Percentiles rank a stretch among this genome's conserved stretches.
phyloP scores from a whole-genome alignment of 2,797 vertebrate genomes.

The Thripadectes ignobilis region DNA sequence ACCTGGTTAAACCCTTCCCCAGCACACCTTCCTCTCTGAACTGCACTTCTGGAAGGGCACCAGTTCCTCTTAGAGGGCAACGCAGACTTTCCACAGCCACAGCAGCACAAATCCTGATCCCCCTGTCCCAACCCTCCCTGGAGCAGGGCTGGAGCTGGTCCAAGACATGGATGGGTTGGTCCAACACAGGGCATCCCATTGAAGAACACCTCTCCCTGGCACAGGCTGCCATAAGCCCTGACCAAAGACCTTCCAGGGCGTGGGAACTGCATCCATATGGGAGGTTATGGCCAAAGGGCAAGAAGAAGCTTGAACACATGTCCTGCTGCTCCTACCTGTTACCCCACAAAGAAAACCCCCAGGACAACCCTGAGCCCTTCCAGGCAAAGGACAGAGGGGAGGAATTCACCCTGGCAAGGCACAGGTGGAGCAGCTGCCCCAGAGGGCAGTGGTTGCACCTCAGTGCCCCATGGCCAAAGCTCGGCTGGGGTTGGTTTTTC shows the following conservation, averaged over 20 bases:
- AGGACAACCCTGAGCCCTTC: neutral
- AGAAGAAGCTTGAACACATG: fast-evolving
- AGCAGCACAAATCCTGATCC: neutral
- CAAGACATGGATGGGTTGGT: neutral
- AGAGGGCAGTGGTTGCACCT: neutral
- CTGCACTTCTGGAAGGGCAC: fast-evolving
- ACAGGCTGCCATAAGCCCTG: neutral
- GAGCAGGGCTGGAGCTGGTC: neutral
- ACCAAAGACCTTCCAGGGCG: neutral
- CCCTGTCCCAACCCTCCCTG: neutral
- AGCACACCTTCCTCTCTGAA: neutral
- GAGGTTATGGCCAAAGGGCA: too few species aligned
- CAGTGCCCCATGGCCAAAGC: neutral
- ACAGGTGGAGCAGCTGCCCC: neutral
- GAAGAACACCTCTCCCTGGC: neutral
- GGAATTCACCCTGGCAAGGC: neutral
- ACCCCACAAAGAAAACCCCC: neutral
- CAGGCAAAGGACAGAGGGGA: neutral
- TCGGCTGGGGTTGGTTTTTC: neutral
- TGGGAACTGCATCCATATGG: fast-evolving
- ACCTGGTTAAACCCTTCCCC: neutral
- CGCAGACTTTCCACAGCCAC: neutral
- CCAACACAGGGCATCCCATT: neutral
- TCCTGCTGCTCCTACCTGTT: neutral
- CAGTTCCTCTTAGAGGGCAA: neutral